Base-by-base conservation (phyloP, 1,140 invertebrate genomes). In the Heliconius nattereri region DNA sequence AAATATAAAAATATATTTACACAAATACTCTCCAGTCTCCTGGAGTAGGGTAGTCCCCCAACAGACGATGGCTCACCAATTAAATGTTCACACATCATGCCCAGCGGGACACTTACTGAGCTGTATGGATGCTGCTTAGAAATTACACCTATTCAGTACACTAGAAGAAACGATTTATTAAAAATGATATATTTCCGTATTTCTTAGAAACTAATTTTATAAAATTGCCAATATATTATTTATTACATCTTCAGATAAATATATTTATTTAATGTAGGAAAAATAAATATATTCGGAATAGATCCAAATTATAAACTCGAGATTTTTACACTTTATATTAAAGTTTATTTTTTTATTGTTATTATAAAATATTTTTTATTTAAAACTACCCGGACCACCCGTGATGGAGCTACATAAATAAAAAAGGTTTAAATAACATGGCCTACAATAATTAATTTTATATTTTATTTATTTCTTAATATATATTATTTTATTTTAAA, bases 11-110 rank as follows among this genome's bases (percentile, higher is more conserved):
- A 66, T 66, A 13, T 66, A 66, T 29, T 66, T 16, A 29, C 11
- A 66, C 3, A 66, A 72, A 72, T n/a, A 72, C 83, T 84, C 82
- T 85, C 29, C 29, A 32, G 29, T 32, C 32, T 32, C 84, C 84
- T 85, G 73, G 1, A 84, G 80, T 85, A 84, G 89, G 90, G 87
- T 88, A 80, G 87, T 88, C 85, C 90, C 92, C 91, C 85, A 85
- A 77, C 76, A 83, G 85, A 70, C 76, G 83, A 86, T 86, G 87
- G 83, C 78, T 72, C 82, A 89, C 90, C 92, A 94, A 92, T 94
- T 93, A 93, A 92, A 85, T 88, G 88, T 93, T 94, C 92, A 94
- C 92, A 94, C 91, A 89, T 94, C 85, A 75, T 73, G 78, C 91
- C 29, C 89, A 86, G 89, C 88, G 91, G 90, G 90, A 84, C 81